A percentile compares a stretch with the other conserved stretches of the same genome.
Evolutionary conservation across 2,888 invertebrate species (phyloP).

Genomic region (Gortyna flavago): DNA sequence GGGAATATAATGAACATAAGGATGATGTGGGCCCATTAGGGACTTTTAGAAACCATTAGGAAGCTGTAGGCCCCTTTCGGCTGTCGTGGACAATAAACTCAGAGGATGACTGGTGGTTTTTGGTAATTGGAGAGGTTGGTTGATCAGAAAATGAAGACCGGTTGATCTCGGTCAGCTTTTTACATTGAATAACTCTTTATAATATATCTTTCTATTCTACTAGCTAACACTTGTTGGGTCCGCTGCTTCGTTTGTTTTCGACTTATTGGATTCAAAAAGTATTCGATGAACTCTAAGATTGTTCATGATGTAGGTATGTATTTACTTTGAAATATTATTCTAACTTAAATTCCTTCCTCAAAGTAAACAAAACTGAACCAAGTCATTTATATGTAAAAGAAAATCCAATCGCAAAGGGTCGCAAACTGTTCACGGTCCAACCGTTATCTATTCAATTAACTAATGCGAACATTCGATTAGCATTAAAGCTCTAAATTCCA

Average conservation of each 20-base stretch:
- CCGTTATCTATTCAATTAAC: constrained; percentile 31
- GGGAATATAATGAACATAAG: constrained; percentile 34
- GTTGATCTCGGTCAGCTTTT: background rate
- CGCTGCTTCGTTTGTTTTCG: background rate
- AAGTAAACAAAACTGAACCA: background rate
- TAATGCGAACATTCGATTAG: constrained; percentile 41
- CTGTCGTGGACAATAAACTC: constrained; percentile 34
- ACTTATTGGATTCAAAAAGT: background rate
- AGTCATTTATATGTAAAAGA: constrained; percentile 6
- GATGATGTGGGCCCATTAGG: constrained; percentile 29
- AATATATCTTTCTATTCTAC: too few species aligned
- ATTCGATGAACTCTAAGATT: background rate
- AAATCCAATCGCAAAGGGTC: constrained; percentile 14
- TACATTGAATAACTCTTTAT: background rate
- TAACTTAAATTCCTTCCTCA: background rate
- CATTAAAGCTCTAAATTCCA: constrained; percentile 9
- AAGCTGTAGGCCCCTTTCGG: constrained; percentile 29
- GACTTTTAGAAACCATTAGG: constrained; percentile 30
- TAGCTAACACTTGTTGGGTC: background rate
- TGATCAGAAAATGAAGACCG: background rate
- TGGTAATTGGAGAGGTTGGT: constrained; percentile 31
- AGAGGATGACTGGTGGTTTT: constrained; percentile 39
- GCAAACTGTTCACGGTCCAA: constrained; percentile 8
- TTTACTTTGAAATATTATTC: background rate
- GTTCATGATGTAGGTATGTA: background rate